Evolutionary conservation across 2,113 vertebrate species (phyloP).

Genomic region (Spea multiplicata): DNA sequence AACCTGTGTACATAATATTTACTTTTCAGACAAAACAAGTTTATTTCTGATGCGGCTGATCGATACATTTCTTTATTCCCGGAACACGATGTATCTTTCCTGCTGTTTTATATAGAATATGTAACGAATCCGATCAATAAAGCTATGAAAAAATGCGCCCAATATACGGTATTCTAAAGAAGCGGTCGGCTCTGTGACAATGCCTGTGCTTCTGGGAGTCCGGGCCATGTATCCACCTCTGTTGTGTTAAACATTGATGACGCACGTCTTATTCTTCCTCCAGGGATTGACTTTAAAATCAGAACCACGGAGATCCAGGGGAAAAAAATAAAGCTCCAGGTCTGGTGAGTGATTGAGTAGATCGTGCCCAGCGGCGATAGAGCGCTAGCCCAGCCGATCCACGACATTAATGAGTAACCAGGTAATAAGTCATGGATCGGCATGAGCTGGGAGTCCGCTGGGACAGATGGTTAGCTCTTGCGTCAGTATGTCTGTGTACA

Average conservation of each 20-base stretch:
- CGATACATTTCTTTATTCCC: too few species aligned
- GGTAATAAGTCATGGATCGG: neutral
- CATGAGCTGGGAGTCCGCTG: neutral
- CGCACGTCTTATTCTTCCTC: neutral
- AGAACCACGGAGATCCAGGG: slow-evolving; percentile 88
- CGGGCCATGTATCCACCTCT: neutral
- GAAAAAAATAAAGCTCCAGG: slow-evolving; percentile 92
- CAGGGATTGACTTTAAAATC: slow-evolving; percentile 94
- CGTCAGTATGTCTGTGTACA: neutral
- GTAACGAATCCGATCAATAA: too few species aligned
- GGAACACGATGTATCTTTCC: too few species aligned
- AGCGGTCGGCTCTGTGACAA: too few species aligned
- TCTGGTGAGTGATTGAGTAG: slow-evolving; percentile 74
- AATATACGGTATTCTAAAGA: too few species aligned
- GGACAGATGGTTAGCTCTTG: neutral
- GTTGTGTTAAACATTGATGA: neutral
- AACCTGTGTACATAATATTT: too few species aligned
- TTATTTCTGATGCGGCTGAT: too few species aligned
- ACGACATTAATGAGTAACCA: neutral
- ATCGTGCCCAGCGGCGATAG: neutral
- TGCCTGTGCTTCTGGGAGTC: too few species aligned
- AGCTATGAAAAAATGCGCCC: too few species aligned
- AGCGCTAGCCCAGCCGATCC: neutral
- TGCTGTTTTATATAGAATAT: too few species aligned
- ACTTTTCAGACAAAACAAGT: too few species aligned